These are phyloP conservation scores for Protonibea diacanthus DNA, from an alignment of 2,797 vertebrate species.

Conservation along the genomic window DNA sequence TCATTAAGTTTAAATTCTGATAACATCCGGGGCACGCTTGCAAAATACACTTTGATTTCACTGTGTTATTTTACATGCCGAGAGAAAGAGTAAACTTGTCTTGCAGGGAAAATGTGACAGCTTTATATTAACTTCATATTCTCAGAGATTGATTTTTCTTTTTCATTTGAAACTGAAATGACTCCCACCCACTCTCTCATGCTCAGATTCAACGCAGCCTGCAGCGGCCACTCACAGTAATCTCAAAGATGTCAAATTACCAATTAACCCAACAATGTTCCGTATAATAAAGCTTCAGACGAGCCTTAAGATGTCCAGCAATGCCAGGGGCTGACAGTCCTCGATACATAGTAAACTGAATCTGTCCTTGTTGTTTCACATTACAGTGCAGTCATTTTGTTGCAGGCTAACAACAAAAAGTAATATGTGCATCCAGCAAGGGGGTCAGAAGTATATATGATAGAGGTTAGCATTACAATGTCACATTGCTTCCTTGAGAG, in stretches of 20 bases:
- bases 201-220: constrained; percentile 43
- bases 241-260: constrained; percentile 68
- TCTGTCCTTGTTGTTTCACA: constrained; percentile 16
- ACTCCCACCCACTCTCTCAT: constrained; percentile 44
- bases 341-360: constrained; percentile 22
- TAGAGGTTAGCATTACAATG: neutral
- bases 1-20: constrained; percentile 38
- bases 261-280: constrained; percentile 67
- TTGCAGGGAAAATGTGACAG: constrained; percentile 48
- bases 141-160: constrained; percentile 45
- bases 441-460: neutral
- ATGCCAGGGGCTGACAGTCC: neutral
- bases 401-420: neutral
- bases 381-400: neutral
- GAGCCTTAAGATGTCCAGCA: constrained; percentile 33
- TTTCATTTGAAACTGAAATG: constrained; percentile 48
- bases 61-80: constrained; percentile 7
- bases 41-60: constrained; percentile 44
- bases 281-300: constrained; percentile 37
- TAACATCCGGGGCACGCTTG: constrained; percentile 17
- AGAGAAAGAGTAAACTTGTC: constrained; percentile 43
- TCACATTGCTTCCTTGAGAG: constrained; percentile 1
- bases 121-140: constrained; percentile 59
- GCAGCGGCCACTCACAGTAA: constrained; percentile 48
- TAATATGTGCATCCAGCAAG: neutral